These are phyloP conservation scores for Phalloptychus januarius DNA, from an alignment of 2,797 vertebrate genomes.

Conservation along the genomic window DNA sequence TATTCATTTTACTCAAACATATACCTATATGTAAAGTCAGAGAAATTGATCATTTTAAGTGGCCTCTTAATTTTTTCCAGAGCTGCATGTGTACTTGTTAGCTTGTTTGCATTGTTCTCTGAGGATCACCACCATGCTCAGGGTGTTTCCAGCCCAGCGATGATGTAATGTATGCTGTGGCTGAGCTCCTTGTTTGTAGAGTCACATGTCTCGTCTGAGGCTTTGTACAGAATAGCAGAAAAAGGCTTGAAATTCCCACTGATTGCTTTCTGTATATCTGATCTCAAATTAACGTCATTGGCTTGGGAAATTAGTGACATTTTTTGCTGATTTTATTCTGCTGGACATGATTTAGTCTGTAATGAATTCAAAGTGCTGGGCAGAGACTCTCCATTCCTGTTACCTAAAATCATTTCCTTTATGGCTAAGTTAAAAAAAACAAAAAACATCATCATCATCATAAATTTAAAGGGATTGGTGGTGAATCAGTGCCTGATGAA, in stretches of 20 bases:
- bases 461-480: conserved; percentile 6
- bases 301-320: conserved; percentile 13
- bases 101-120: conserved; percentile 68
- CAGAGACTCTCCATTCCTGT: background rate
- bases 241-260: conserved; percentile 32
- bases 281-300: conserved; percentile 9
- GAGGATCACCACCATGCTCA: conserved; percentile 71
- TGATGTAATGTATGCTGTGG: conserved; percentile 78
- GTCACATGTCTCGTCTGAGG: conserved; percentile 74
- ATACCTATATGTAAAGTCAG: too few species aligned
- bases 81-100: conserved; percentile 48
- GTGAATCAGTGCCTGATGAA: conserved; percentile 17
- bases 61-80: too few species aligned
- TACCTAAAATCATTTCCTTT: background rate
- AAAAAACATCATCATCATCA: background rate
- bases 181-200: conserved; percentile 74
- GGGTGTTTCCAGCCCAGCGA: conserved; percentile 68
- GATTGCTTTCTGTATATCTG: conserved; percentile 36
- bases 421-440: background rate
- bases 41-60: too few species aligned
- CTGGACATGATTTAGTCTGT: background rate
- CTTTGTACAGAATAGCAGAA: conserved; percentile 36
- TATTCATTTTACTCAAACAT: too few species aligned
- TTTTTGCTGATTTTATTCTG: background rate
- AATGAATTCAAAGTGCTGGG: background rate